A percentile compares a stretch with the other conserved stretches of the same genome.
phyloP scores from a whole-genome alignment of 2,888 invertebrate genomes.

The Pinctada fucata region DNA sequence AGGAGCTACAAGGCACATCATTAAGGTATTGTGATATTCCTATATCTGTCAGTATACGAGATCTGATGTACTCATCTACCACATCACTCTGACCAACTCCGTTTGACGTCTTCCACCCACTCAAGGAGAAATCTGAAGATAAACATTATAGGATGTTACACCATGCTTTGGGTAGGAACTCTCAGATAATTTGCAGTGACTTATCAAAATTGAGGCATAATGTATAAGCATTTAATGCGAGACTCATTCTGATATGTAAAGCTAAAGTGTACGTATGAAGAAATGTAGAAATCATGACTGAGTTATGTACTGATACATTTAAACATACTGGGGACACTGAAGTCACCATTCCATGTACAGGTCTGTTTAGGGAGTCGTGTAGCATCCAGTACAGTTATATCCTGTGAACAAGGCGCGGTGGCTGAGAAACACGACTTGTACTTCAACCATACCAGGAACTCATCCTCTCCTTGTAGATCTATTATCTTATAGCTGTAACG shows the following conservation, averaged over 20 bases:
- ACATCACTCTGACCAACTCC: not conserved
- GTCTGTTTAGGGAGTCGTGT: constrained; percentile 8
- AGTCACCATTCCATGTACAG: constrained; percentile 7
- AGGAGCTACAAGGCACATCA: not conserved
- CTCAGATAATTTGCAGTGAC: no score
- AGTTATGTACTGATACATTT: no score
- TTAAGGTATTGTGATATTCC: not conserved
- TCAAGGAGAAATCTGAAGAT: not conserved
- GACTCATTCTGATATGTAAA: no score
- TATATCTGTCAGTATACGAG: not conserved
- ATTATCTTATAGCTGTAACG: constrained; percentile 9
- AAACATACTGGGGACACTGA: no score
- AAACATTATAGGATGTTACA: not conserved
- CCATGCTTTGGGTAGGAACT: no score
- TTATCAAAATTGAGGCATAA: no score
- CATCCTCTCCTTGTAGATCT: constrained; percentile 10
- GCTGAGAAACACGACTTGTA: constrained; percentile 3
- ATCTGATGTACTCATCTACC: not conserved
- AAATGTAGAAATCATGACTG: no score
- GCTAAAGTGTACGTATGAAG: no score
- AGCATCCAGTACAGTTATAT: constrained; percentile 4
- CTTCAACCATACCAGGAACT: constrained; percentile 10
- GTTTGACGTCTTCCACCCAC: not conserved
- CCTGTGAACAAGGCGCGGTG: not conserved
- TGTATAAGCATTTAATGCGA: no score